Conservation (phyloP, 2,797 vertebrate genomes). For the Sebastiscus albofasciatus region DNA sequence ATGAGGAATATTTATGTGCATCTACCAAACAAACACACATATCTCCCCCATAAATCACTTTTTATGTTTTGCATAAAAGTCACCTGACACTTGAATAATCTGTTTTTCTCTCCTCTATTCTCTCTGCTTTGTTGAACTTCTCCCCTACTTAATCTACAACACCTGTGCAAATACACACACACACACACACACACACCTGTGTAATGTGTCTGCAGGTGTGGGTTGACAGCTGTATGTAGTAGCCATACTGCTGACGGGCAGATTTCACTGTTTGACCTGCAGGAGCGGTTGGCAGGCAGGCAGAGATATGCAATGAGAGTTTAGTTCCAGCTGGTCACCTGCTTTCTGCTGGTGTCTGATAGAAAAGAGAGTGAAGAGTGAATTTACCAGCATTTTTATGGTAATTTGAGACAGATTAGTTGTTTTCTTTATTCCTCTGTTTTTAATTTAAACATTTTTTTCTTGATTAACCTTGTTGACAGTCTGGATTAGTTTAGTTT, state of each 20-base stretch:
- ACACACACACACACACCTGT: constrained; percentile 12
- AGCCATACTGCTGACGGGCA: not conserved
- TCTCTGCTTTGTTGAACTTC: not conserved
- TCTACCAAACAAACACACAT: not conserved
- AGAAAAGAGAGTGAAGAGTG: not conserved
- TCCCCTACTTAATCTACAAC: not conserved
- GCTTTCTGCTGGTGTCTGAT: not conserved
- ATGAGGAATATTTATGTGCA: not conserved
- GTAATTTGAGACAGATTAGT: not conserved
- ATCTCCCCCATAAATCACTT: not conserved
- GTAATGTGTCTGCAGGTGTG: not conserved
- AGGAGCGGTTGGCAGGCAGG: not conserved
- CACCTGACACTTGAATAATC: not conserved
- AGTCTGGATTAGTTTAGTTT: not conserved
- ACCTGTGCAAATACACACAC: constrained; percentile 22
- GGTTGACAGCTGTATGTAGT: not conserved
- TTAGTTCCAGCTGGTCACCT: not conserved
- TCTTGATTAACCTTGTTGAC: not conserved
- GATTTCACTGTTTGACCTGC: constrained; percentile 32
- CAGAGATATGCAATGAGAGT: not conserved
- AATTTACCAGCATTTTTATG: not conserved
- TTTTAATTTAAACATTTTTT: not conserved
- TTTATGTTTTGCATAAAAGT: constrained; percentile 4
- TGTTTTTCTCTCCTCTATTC: not conserved
- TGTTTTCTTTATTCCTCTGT: not conserved